Base-by-base conservation (phyloP, 1,140 invertebrate genomes). In the Brachionus calyciflorus region DNA sequence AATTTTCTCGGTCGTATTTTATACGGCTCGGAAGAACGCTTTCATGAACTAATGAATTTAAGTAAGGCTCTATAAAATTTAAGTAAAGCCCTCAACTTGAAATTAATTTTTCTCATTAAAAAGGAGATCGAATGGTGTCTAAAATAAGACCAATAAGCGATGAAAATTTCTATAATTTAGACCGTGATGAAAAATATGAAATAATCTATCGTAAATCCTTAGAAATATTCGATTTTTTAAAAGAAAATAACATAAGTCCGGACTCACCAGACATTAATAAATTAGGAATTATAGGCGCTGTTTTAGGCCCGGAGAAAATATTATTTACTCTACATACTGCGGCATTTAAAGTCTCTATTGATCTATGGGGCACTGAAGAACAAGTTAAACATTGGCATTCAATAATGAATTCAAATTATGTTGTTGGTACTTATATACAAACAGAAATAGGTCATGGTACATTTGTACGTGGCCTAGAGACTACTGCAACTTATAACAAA, bases 401-500 rank as follows among this genome's bases (percentile, higher is more conserved):
- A 12, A 88, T 88, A 81, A 91, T 92, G 14, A 90, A 91, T 88
- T 89, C 88, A 78, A 90, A 90, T 73, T 88, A 90, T 80, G 92
- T 96, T 78, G 89, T 96, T 81, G 93, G 93, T 68, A 94, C 93
- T 26, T 96, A 96, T 85, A 93, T 93, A 69, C 94, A 96, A 89
- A 96, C 94, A 12, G 94, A 96, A 86, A 85, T 96, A 48, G 93
- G 93, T 0, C 94, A 96, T 86, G 93, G 92, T 5, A 95, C 94
- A 12, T 94, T 94, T 83, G 88, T 96, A 69, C 88, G 92, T 80
- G 93, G 92, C 1, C 82, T 97, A 41, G 93, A 96, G 87, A 96
- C 93, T 0, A 93, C 91, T 0, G 91, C 93, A 1, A 93, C 91
- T 3, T 96, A 94, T 82, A 93, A 96, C 84, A 87, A 90, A 0